A percentile compares a stretch with the other conserved stretches of the same genome.
phyloP scores from a whole-genome alignment of 2,888 invertebrate genomes.

The Pediacus dermestoides region DNA sequence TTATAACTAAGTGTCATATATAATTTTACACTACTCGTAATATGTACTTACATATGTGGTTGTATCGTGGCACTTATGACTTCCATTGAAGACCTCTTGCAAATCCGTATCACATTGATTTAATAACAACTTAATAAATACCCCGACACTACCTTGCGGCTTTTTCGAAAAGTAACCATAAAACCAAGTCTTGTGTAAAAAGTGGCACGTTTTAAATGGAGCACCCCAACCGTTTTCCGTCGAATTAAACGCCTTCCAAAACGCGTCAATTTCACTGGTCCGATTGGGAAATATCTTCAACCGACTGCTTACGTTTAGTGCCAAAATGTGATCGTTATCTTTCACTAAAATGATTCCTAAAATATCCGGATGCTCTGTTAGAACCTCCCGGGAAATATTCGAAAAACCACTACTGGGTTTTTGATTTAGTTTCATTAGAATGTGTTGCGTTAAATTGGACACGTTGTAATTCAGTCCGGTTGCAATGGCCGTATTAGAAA shows the following conservation, averaged over 20 bases:
- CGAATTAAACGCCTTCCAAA: constrained; percentile 55
- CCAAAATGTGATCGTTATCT: constrained; percentile 36
- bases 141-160: constrained; percentile 33
- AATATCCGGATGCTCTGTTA: constrained; percentile 50
- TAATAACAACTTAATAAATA: constrained; percentile 55
- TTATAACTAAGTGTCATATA: no score
- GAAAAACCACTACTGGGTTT: constrained; percentile 27
- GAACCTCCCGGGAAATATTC: constrained; percentile 49
- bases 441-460: constrained; percentile 28
- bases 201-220: constrained; percentile 47
- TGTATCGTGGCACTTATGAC: constrained; percentile 57
- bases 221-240: constrained; percentile 47
- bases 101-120: constrained; percentile 71
- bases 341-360: constrained; percentile 45
- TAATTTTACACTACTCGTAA: no score
- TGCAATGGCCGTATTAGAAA: constrained; percentile 42
- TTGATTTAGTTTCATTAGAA: constrained; percentile 23
- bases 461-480: constrained; percentile 41
- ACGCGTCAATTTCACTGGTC: constrained; percentile 52
- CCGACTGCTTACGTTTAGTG: constrained; percentile 37
- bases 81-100: constrained; percentile 64
- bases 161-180: constrained; percentile 41
- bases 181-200: constrained; percentile 43
- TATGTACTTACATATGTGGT: constrained; percentile 51
- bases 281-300: constrained; percentile 40